Percentiles rank a stretch among this genome's conserved stretches.
phyloP scores from a whole-genome alignment of 2,888 invertebrate species.

The Sarcophaga subvicina region DNA sequence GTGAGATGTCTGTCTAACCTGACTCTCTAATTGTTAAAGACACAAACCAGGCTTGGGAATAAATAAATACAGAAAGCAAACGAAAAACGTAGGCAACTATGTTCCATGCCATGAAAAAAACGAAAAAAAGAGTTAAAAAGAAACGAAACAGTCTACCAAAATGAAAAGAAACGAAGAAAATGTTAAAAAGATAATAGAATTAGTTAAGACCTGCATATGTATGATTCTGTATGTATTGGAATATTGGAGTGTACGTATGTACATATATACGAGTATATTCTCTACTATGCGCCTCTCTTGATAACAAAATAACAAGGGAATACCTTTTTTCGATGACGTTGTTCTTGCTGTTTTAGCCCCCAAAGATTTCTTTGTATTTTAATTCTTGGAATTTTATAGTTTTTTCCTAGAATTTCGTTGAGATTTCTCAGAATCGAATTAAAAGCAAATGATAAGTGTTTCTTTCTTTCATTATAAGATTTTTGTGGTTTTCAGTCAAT shows the following conservation, averaged over 20 bases:
- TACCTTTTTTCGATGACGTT: slow-evolving; percentile 73
- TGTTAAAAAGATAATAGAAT: slow-evolving; percentile 70
- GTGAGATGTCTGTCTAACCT: slow-evolving; percentile 66
- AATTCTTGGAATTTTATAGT: slow-evolving; percentile 79
- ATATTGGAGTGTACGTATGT: slow-evolving; percentile 11
- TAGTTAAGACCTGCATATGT: slow-evolving; percentile 67
- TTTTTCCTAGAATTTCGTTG: slow-evolving; percentile 78
- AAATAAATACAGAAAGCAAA: slow-evolving; percentile 11
- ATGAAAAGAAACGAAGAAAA: slow-evolving; percentile 36
- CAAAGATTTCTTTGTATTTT: slow-evolving; percentile 66
- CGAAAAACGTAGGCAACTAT: neutral
- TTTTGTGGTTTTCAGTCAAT: slow-evolving; percentile 9
- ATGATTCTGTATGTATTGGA: neutral
- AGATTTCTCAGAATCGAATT: slow-evolving; percentile 73
- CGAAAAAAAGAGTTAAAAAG: neutral
- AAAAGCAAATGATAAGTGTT: slow-evolving; percentile 69
- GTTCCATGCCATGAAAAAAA: slow-evolving; percentile 11
- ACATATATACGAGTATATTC: neutral
- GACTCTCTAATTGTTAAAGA: slow-evolving; percentile 42
- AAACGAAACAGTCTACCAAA: slow-evolving; percentile 13
- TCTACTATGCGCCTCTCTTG: slow-evolving; percentile 64
- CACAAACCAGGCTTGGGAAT: slow-evolving; percentile 53
- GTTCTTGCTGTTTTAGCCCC: slow-evolving; percentile 16
- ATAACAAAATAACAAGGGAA: slow-evolving; percentile 75
- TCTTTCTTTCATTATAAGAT: slow-evolving; percentile 11